Evolutionary conservation across 2,113 vertebrate genomes (phyloP), one percentile per base, ranked within the genome.

Genomic region (Tringa solitaria): DNA sequence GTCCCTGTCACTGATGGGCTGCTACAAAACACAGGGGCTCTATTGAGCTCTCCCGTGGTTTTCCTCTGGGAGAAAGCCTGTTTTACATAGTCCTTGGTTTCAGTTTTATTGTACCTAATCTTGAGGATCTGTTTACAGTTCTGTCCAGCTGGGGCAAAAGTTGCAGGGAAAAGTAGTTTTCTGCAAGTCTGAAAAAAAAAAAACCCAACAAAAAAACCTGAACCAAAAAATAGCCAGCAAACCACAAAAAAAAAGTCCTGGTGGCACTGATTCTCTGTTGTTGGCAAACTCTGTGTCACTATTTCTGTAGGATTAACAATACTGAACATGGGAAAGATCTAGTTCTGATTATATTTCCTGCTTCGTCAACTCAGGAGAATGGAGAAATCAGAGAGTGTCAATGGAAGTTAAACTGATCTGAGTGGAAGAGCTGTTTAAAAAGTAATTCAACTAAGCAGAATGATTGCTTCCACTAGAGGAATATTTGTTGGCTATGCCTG

Each of bases 341-440:
- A 69, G 91, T 92, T 96, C 51, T 80, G 80, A 65, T 93, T 86
- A 5, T 57, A 91, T 92, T 94, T 94, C 84, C 80, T 95, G 67
- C 72, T 89, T 90, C 0, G 3, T 64, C 70, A 85, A 16, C 61
- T 85, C 22, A 0, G 33, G 43, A 72, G 80, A 92, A 73, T 19
- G 3, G 69, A 54, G 65, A 91, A 91, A 82, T 84, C 26, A 16
- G 39, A 69, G 81, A 84, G 70, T 3, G 5, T 84, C 45, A 33
- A 12, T 88, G 28, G 63, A 69, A 77, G 72, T 73, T 90, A 26
- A 69, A 88, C 27, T 69, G 53, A 76, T 79, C 70, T 41, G 78
- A 37, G 68, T 63, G 60, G 63, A 84, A 92, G 41, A 78, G 48
- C 46, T 79, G 28, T 57, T 83, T 53, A 88, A 70, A 91, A 84